Evolutionary conservation across 2,113 vertebrate genomes (phyloP), one percentile per base, ranked within the genome.

Genomic region (Myotis lucifugus): DNA sequence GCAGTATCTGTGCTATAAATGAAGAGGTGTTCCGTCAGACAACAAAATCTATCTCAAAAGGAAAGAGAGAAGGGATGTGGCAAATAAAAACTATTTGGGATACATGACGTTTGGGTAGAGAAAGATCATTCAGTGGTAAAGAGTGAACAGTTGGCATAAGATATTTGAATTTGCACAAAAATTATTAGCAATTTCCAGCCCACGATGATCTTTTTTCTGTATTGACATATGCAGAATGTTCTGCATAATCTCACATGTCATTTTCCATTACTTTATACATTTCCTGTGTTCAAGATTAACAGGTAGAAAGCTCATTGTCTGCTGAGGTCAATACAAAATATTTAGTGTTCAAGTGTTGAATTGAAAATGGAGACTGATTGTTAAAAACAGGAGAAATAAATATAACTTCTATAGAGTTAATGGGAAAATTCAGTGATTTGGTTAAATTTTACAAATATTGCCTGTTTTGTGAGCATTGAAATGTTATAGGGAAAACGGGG

Each of bases 281-380:
- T 77, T 88, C 1, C 72, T 73, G 37, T 85, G 8, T 52, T 95
- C 48, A 90, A 59, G 27, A n/a, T 91, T 59, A 61, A 90, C 7
- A 66, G 54, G 32, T 42, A 11, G n/a, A 29, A 88, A 90, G 10
- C 1, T 0, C 6, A 50, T 40, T 87, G n/a, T 92, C 61, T 90
- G 34, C 8, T 85, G 17, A 81, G 13, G 19, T 79, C 50, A 81
- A 18, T 25, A 34, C 14, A 32, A 86, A 92, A 52, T 21, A 32
- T 40, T 83, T 72, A 61, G 83, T 79, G 23, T 27, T 52, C n/a
- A 13, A 2, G 7, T 21, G 0, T 61, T 76, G 32, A 79, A 27
- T 10, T 93, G 13, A 79, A 84, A 86, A 83, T 32, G 37, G 32
- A 34, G 13, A 74, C 9, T 66, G 1, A 4, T 3, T 2, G 0